Evolutionary conservation across 2,888 invertebrate genomes (phyloP), one percentile per base, ranked within the genome.

Genomic region (Dusona sp.): DNA sequence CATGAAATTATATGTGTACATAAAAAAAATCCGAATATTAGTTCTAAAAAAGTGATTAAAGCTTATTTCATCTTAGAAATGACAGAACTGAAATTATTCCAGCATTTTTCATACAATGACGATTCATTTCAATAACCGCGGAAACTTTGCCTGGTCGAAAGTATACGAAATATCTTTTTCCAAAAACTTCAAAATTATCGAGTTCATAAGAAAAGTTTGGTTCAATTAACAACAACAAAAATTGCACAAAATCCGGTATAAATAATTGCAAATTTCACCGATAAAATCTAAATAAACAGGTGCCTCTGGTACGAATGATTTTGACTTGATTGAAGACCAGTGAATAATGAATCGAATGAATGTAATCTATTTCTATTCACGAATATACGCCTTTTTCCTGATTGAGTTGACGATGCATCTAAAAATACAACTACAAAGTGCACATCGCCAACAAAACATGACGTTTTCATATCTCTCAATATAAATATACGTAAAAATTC

Each of bases 401-500:
- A 54, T 29, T 16, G 25, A n/a, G 29, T 61, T 29, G 29, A 61
- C 61, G 61, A 29, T 61, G 29, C 16, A 7, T 61, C 29, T 22
- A 38, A 73, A 38, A 54, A 36, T 57, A 73, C 36, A 36, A 36
- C 9, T n/a, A 38, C 38, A 57, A 57, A 38, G 57, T 51, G 45
- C 45, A 42, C 70, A 57, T 64, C n/a, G 57, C 22, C 16, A 79
- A 70, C 36, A 33, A 42, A 70, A 61, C 61, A 72, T 51, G 36
- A 36, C 64, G 42, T 79, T 57, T 81, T 65, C 54, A 72, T 86
- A 36, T 74, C n/a, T 61, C 48, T 42, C 22, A n/a, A 68, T 25
- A 68, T 25, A 54, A 79, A 79, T 68, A 54, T 84, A 78, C 65
- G 67, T 68, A 74, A 81, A 75, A 82, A 83, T 72, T 72, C 68